phyloP scores from a whole-genome alignment of 2,797 vertebrate genomes.

The Sardinella longiceps region DNA sequence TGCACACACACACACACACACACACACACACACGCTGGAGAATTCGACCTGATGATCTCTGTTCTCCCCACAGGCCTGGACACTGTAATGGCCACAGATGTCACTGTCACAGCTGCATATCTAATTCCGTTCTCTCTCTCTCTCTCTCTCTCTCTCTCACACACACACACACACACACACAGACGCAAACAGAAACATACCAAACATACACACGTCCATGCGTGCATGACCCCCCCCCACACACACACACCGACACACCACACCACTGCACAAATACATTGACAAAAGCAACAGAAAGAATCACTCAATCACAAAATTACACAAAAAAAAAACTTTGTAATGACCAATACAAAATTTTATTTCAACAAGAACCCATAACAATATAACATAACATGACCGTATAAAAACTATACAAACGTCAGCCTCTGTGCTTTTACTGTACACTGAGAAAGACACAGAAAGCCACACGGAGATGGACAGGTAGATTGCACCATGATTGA shows the following conservation, averaged over 20 bases:
- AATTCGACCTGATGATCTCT: neutral
- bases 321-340: neutral
- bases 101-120: slow-evolving; percentile 10
- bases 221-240: no score
- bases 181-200: no score
- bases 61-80: neutral
- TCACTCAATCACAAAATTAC: neutral
- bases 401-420: slow-evolving; percentile 23
- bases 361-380: neutral
- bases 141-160: neutral
- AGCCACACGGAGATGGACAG: neutral
- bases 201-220: no score
- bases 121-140: neutral
- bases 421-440: neutral
- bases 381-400: neutral
- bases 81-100: slow-evolving; percentile 10
- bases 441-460: neutral
- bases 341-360: neutral
- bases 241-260: neutral
- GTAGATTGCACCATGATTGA: neutral
- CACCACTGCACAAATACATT: neutral
- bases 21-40: neutral
- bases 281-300: neutral
- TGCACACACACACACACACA: neutral
- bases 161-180: neutral